Base-by-base conservation (phyloP, 1,140 invertebrate species). In the Sesamia nonagrioides region DNA sequence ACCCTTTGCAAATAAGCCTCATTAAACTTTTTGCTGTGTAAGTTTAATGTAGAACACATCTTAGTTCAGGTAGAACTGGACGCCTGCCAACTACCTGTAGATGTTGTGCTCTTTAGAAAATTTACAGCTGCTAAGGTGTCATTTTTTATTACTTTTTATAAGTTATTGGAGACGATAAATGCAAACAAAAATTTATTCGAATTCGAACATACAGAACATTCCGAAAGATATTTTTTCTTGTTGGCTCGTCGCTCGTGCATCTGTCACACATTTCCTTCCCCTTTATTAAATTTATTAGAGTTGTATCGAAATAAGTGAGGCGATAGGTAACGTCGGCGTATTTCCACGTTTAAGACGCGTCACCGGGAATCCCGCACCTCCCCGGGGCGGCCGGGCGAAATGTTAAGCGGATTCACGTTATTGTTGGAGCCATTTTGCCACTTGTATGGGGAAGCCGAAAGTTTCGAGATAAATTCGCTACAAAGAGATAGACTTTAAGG, bases 41-140 rank as follows among this genome's bases (percentile, higher is more conserved):
- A 45, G 85, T 82, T 89, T 88, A 90, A 88, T 89, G 86, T 87
- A 84, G 81, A 88, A 87, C 84, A 87, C 84, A 89, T 91, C 84
- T 86, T 86, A 88, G 86, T 90, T 81, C 86, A 92, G 89, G 88
- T 91, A 87, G 81, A 87, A 80, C 89, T 94, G 92, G 92, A 92
- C 66, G 77, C 61, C 78, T 88, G 91, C 92, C 91, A 94, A 94
- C 92, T 91, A 94, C 92, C 91, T 94, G 92, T 94, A 86, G 92
- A 89, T 83, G 83, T 82, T 82, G 75, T 79, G 78, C 84, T 80
- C 85, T 91, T 87, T 85, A 69, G 80, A 73, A 88, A 89, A 90
- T 86, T 89, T 86, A 89, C 83, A 81, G 84, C 85, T 82, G 69
- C 82, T 86, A 82, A 87, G 83, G 83, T 84, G 78, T 78, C 84